A percentile compares a stretch with the other conserved stretches of the same genome.
phyloP scores from a whole-genome alignment of 2,113 vertebrate species.

The Passer domesticus region DNA sequence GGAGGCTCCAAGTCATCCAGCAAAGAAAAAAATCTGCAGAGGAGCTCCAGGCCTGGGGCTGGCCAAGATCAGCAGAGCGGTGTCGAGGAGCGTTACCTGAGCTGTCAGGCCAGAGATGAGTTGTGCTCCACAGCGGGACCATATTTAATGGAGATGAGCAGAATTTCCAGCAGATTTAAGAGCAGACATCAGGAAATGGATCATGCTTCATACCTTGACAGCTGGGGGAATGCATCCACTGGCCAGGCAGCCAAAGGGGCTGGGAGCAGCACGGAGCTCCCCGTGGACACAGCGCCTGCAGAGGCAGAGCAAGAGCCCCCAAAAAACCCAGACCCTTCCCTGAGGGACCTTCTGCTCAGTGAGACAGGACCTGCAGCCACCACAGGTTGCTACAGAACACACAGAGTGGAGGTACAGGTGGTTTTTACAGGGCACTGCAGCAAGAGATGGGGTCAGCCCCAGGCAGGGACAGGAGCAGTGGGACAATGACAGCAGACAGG shows the following conservation, averaged over 20 bases:
- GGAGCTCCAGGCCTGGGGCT: not conserved
- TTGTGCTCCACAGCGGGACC: not conserved
- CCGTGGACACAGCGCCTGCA: not conserved
- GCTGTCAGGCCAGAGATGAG: not conserved
- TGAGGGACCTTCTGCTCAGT: not conserved
- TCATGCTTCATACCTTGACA: not conserved
- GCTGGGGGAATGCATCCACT: not conserved
- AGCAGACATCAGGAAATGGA: constrained; percentile 29
- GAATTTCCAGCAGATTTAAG: constrained; percentile 11
- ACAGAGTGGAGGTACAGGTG: not conserved
- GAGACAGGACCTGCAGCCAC: not conserved
- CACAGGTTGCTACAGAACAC: not conserved
- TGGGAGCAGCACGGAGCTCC: not conserved
- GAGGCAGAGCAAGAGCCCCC: not conserved
- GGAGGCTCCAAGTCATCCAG: not conserved
- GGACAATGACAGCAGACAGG: not conserved
- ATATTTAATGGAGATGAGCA: not conserved
- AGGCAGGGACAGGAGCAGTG: fast-evolving
- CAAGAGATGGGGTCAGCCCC: fast-evolving
- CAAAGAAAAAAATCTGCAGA: not conserved
- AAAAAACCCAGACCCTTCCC: not conserved
- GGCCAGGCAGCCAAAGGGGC: not conserved
- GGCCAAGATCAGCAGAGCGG: not conserved
- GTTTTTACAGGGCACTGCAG: not conserved
- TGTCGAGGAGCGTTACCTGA: not conserved